Percentiles rank a stretch among this genome's conserved stretches.
Conservation (phyloP, 2,797 vertebrate species). For the Odontamblyopus lacepedii region DNA sequence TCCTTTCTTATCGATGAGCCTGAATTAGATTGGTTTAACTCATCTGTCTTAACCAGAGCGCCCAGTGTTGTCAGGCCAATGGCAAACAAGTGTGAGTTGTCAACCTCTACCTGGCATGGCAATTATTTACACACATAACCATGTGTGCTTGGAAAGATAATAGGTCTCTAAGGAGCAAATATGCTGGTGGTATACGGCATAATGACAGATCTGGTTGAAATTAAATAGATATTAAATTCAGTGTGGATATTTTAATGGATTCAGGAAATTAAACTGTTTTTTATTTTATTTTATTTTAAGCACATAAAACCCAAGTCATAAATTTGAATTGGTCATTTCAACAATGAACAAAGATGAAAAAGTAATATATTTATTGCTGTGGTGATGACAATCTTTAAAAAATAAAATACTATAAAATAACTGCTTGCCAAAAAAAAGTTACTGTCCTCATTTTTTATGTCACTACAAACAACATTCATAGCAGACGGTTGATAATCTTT, state of each 20-base stretch:
- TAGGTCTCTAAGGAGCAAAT: background rate
- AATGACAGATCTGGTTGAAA: too few species aligned
- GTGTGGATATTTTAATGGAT: too few species aligned
- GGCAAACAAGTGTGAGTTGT: constrained; percentile 27
- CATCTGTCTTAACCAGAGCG: constrained; percentile 58
- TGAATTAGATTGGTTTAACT: constrained; percentile 67
- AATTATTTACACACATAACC: background rate
- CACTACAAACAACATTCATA: background rate
- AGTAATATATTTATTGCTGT: background rate
- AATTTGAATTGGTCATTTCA: background rate
- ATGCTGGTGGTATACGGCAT: background rate
- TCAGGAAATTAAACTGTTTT: too few species aligned
- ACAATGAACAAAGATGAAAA: background rate
- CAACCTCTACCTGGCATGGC: constrained; percentile 16
- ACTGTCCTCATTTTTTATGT: background rate
- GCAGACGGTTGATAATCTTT: background rate
- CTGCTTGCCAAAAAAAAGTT: background rate
- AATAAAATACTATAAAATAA: background rate
- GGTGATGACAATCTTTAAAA: background rate
- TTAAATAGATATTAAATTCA: too few species aligned
- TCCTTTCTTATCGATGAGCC: constrained; percentile 55
- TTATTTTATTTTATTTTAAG: too few species aligned
- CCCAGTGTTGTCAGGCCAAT: constrained; percentile 23
- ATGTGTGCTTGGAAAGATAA: background rate
- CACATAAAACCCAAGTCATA: background rate